These are phyloP conservation scores for Hydriomena furcata DNA, from an alignment of 2,888 invertebrate genomes.

Conservation along the genomic window DNA sequence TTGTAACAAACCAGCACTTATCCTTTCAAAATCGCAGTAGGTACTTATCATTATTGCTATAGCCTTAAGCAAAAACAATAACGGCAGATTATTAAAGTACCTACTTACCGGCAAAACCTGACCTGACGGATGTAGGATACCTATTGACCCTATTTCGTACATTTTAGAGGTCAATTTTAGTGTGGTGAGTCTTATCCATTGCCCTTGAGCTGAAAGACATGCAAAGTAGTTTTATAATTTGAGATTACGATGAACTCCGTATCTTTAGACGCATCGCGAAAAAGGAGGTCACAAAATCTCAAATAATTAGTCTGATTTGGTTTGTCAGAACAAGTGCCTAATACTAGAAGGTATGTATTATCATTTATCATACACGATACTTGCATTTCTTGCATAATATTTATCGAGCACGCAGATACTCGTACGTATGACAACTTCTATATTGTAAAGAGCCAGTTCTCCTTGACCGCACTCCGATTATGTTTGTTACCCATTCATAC, in stretches of 20 bases:
- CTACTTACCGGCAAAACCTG: constrained; percentile 24
- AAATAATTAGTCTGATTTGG: constrained; percentile 3
- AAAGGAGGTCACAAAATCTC: constrained; percentile 26
- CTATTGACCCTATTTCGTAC: constrained; percentile 33
- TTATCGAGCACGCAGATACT: constrained; percentile 33
- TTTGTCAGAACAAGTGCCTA: background rate
- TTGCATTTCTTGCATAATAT: constrained; percentile 40
- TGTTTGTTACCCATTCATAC: constrained; percentile 65
- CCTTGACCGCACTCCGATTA: constrained; percentile 70
- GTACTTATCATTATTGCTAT: constrained; percentile 13
- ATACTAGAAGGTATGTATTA: background rate
- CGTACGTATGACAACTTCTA: constrained; percentile 37
- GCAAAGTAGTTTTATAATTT: constrained; percentile 26
- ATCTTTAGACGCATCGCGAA: constrained; percentile 21
- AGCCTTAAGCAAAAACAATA: constrained; percentile 30
- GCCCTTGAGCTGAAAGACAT: constrained; percentile 33
- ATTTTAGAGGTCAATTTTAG: constrained; percentile 35
- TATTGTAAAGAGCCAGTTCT: constrained; percentile 61
- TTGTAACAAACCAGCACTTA: background rate
- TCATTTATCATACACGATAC: constrained; percentile 28
- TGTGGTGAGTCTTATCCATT: constrained; percentile 28
- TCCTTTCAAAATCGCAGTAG: constrained; percentile 1
- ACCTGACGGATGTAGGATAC: constrained; percentile 27
- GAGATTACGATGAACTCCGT: constrained; percentile 25
- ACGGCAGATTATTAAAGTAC: constrained; percentile 6